A percentile compares a stretch with the other conserved stretches of the same genome.
phyloP scores from a whole-genome alignment of 2,797 vertebrate species.

The Sebastes vulpes region DNA sequence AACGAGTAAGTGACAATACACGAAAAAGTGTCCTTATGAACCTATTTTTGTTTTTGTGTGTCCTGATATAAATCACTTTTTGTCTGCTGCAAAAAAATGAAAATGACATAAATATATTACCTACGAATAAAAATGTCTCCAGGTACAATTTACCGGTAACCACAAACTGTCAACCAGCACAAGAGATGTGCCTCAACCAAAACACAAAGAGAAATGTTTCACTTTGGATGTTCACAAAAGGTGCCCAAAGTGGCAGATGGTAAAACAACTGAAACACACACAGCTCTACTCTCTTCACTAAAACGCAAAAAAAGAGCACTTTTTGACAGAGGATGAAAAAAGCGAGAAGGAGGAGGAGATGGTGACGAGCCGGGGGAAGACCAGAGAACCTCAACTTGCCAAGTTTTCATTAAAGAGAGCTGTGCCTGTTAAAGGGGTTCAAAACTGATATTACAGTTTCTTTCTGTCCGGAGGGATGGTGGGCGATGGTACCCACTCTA shows the following conservation, averaged over 20 bases:
- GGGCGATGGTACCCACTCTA: background rate
- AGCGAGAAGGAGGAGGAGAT: background rate
- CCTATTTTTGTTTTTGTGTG: background rate
- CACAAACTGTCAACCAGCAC: background rate
- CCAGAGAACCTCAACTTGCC: background rate
- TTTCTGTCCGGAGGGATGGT: background rate
- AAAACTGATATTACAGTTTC: background rate
- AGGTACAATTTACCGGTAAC: background rate
- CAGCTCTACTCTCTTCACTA: background rate
- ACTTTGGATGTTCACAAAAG: too few species aligned
- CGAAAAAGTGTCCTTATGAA: background rate
- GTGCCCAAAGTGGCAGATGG: too few species aligned
- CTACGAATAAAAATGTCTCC: background rate
- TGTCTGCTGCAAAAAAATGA: background rate
- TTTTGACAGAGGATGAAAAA: background rate
- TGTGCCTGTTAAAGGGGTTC: background rate
- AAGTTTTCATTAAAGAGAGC: constrained; percentile 14
- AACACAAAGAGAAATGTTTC: too few species aligned
- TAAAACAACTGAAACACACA: background rate
- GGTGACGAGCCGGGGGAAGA: background rate
- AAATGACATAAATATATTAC: background rate
- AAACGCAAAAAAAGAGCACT: background rate
- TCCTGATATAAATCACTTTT: background rate
- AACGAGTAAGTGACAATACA: background rate
- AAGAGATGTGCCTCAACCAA: background rate